Evolutionary conservation across 2,113 vertebrate genomes (phyloP).

Genomic region (Turnix velox): DNA sequence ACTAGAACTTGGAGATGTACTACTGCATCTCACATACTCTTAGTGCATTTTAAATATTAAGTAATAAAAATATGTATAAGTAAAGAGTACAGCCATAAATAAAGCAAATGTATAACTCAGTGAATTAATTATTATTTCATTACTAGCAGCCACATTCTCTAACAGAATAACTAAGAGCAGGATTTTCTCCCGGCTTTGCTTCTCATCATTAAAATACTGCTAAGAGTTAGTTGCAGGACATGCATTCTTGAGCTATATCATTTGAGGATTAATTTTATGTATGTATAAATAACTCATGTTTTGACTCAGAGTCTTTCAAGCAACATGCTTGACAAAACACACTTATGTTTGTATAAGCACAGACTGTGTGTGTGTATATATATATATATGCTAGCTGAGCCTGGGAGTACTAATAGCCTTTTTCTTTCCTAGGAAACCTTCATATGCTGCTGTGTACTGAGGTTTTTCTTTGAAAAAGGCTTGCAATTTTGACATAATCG

Average conservation of each 20-base stretch:
- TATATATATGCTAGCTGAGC: no score
- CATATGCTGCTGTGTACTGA: fast-evolving
- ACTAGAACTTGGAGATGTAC: fast-evolving
- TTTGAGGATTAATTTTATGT: conserved; percentile 27
- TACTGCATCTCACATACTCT: not conserved
- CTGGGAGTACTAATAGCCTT: not conserved
- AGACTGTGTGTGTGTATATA: not conserved
- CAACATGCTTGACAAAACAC: not conserved
- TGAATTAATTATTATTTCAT: conserved; percentile 67
- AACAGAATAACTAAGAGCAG: conserved; percentile 27
- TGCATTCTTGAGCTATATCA: conserved; percentile 1
- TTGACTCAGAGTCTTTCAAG: conserved; percentile 1
- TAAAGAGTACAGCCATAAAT: conserved; percentile 59
- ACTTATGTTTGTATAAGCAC: not conserved
- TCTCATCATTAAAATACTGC: conserved; percentile 28
- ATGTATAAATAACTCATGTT: conserved; percentile 18
- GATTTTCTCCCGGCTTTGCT: conserved; percentile 44
- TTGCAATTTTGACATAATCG: not conserved
- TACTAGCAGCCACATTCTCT: conserved; percentile 22
- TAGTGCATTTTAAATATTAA: conserved; percentile 65
- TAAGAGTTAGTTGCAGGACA: conserved; percentile 10
- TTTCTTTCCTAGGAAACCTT: not conserved
- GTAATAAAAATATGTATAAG: conserved; percentile 67
- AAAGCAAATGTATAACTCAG: conserved; percentile 37
- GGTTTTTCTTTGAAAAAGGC: not conserved